Evolutionary conservation across 2,797 vertebrate genomes (phyloP).

Genomic region (Taeniopygia guttata): DNA sequence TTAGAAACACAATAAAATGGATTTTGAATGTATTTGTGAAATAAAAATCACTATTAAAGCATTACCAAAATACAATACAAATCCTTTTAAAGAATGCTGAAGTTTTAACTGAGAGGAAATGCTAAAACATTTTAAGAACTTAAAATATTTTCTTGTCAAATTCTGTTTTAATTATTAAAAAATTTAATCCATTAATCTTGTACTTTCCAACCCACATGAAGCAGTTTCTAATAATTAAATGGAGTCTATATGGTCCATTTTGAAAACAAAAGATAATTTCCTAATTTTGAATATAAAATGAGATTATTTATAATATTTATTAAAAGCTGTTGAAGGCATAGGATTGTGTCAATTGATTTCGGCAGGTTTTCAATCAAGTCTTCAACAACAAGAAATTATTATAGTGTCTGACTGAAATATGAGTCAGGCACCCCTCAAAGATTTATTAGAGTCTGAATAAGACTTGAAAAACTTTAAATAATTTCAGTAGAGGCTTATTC

Average conservation of each 20-base stretch:
- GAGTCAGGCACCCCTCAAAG: not conserved
- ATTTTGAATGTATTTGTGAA: not conserved
- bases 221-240: not conserved
- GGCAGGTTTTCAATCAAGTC: not conserved
- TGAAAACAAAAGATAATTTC: not conserved
- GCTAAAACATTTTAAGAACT: not conserved
- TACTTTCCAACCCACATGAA: not conserved
- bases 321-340: not conserved
- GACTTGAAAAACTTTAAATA: not conserved
- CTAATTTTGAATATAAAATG: not conserved
- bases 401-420: not conserved
- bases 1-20: not conserved
- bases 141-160: not conserved
- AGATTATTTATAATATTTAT: not conserved
- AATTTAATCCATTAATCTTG: not conserved
- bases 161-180: not conserved
- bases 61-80: not conserved
- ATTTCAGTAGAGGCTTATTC: not conserved
- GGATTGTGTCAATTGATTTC: not conserved
- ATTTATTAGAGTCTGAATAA: not conserved
- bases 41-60: not conserved
- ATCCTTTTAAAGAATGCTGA: not conserved
- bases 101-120: not conserved
- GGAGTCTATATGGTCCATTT: not conserved
- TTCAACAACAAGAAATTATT: not conserved